A percentile compares a stretch with the other conserved stretches of the same genome.
These are phyloP conservation scores for Vidua chalybeata DNA, from an alignment of 2,113 vertebrate species.

Conservation along the genomic window DNA sequence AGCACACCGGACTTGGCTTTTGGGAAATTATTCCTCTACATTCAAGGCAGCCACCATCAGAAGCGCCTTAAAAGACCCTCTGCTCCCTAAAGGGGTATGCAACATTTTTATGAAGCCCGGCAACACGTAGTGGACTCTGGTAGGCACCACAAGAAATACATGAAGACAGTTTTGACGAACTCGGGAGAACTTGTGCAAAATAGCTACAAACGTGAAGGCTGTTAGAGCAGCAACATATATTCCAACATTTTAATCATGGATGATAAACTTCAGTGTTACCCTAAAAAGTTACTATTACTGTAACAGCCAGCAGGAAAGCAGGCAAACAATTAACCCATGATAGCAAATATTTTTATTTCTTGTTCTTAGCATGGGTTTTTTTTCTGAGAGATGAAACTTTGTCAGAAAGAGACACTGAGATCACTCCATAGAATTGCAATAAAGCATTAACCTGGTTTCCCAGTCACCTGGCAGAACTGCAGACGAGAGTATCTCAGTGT, in stretches of 20 bases:
- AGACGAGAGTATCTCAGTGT: background rate
- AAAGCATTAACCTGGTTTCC: background rate
- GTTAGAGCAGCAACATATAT: background rate
- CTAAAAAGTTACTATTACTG: background rate
- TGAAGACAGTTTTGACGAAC: background rate
- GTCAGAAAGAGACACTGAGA: background rate
- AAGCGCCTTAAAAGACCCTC: background rate
- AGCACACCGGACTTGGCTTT: background rate
- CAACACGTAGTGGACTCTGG: fast-evolving
- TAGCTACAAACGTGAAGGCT: background rate
- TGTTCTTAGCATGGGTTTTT: background rate
- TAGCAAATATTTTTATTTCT: background rate
- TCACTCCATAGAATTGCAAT: background rate
- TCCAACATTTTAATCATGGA: background rate
- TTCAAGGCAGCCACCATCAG: background rate
- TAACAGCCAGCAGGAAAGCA: background rate
- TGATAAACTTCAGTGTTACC: background rate
- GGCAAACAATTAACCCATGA: background rate
- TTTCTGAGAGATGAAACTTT: background rate
- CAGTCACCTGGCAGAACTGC: background rate
- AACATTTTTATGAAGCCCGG: background rate
- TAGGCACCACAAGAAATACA: background rate
- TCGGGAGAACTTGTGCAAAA: background rate
- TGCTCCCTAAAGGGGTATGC: background rate
- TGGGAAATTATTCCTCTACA: background rate